A percentile compares a stretch with the other conserved stretches of the same genome.
Evolutionary conservation across 64 coral and sea anemone genomes (phyloP).

Genomic region (Montipora capricornis): DNA sequence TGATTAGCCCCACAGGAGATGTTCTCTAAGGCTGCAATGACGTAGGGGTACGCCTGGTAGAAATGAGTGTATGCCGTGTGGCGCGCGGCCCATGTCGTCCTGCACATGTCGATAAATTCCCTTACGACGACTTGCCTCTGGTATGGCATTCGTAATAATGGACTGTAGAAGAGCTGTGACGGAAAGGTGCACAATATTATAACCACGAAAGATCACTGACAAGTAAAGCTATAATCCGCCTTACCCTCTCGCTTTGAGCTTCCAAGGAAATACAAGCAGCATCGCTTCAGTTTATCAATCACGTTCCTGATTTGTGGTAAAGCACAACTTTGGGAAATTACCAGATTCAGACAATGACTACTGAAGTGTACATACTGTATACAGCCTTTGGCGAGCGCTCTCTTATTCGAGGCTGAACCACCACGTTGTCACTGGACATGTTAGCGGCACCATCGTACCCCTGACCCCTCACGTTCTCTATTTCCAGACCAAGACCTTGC

Average conservation of each 20-base stretch:
- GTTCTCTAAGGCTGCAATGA: constrained; percentile 47
- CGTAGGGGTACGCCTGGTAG: constrained; percentile 64
- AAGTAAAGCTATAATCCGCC: constrained; percentile 49
- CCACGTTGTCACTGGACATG: constrained; percentile 74
- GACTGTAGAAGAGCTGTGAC: constrained; percentile 78
- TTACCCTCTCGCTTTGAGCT: constrained; percentile 63
- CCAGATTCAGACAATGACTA: constrained; percentile 73
- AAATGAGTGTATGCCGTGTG: constrained; percentile 76
- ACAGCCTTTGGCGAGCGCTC: constrained; percentile 48
- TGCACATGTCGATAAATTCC: constrained; percentile 72
- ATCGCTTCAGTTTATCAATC: constrained; percentile 58
- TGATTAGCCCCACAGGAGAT: too few species aligned
- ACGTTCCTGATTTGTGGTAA: constrained; percentile 58
- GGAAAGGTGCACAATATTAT: constrained; percentile 47
- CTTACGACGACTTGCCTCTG: constrained; percentile 56
- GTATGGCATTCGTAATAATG: constrained; percentile 61
- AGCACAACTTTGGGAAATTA: constrained; percentile 60
- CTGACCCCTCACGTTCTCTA: constrained; percentile 48
- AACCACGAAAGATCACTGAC: neutral
- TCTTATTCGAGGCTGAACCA: constrained; percentile 51
- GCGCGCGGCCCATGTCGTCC: constrained; percentile 79
- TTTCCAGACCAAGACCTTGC: constrained; percentile 43
- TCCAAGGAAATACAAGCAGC: constrained; percentile 58
- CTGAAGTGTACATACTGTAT: constrained; percentile 68
- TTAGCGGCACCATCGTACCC: constrained; percentile 63